phyloP scores from a whole-genome alignment of 2,888 invertebrate genomes.

The Plebejus argus region DNA sequence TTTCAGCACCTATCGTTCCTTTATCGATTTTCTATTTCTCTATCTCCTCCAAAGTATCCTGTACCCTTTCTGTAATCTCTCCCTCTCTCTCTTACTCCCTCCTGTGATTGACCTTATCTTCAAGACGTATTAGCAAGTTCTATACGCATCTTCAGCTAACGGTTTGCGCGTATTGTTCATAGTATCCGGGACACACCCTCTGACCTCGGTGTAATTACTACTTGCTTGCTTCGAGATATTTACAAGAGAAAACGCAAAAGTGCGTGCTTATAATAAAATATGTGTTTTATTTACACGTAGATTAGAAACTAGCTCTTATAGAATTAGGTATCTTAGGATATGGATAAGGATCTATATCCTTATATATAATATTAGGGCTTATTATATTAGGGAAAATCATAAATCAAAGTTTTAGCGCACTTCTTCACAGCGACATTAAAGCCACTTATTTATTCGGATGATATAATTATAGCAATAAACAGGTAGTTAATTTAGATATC shows the following conservation, averaged over 20 bases:
- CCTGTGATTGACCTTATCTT: background rate
- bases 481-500: background rate
- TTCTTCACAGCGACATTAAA: background rate
- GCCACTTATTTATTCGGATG: background rate
- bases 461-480: background rate
- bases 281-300: background rate
- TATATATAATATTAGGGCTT: too few species aligned
- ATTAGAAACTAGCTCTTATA: background rate
- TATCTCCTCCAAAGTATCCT: too few species aligned
- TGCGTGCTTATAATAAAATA: background rate
- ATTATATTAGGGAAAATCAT: too few species aligned
- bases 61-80: background rate
- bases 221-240: background rate
- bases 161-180: slow-evolving; percentile 18
- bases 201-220: slow-evolving; percentile 14
- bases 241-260: slow-evolving; percentile 14
- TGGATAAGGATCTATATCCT: too few species aligned
- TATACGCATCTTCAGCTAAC: slow-evolving; percentile 19
- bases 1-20: too few species aligned
- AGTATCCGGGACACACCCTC: slow-evolving; percentile 12
- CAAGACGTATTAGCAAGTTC: slow-evolving; percentile 17
- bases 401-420: background rate
- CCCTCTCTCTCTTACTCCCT: background rate
- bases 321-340: too few species aligned
- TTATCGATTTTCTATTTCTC: too few species aligned